Evolutionary conservation across 2,888 invertebrate genomes (phyloP).

Genomic region (Cosmia trapezina): DNA sequence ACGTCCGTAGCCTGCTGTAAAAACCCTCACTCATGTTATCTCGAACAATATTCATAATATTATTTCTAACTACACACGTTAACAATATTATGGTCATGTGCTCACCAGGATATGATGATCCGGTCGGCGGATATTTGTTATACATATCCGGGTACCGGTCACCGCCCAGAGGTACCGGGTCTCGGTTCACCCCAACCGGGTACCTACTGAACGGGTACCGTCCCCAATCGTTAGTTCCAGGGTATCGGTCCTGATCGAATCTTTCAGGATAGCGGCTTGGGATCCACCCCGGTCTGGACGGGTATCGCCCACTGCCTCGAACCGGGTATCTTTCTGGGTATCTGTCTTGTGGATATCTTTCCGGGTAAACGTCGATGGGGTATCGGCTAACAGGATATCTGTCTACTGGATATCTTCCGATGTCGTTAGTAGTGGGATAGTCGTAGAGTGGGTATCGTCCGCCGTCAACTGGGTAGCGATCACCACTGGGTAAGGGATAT

Average conservation of each 20-base stretch:
- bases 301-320: slow-evolving; percentile 78
- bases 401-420: slow-evolving; percentile 81
- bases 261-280: slow-evolving; percentile 87
- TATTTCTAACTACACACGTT: slow-evolving; percentile 39
- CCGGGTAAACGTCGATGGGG: slow-evolving; percentile 76
- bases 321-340: slow-evolving; percentile 82
- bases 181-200: slow-evolving; percentile 87
- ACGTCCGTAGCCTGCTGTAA: slow-evolving; percentile 81
- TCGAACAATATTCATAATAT: slow-evolving; percentile 23
- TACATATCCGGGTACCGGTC: slow-evolving; percentile 88
- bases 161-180: slow-evolving; percentile 87
- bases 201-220: slow-evolving; percentile 87
- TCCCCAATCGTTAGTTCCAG: slow-evolving; percentile 81
- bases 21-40: slow-evolving; percentile 53
- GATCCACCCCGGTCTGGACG: slow-evolving; percentile 76
- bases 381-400: slow-evolving; percentile 76
- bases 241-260: slow-evolving; percentile 86
- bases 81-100: slow-evolving; percentile 58
- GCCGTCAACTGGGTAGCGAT: slow-evolving; percentile 85
- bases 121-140: slow-evolving; percentile 91
- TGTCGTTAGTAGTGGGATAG: slow-evolving; percentile 72
- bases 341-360: slow-evolving; percentile 81
- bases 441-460: slow-evolving; percentile 78
- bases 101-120: slow-evolving; percentile 89
- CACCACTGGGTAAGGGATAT: slow-evolving; percentile 71